These are phyloP conservation scores for Hystrix brachyura DNA, from an alignment of 2,113 vertebrate species.

Conservation along the genomic window DNA sequence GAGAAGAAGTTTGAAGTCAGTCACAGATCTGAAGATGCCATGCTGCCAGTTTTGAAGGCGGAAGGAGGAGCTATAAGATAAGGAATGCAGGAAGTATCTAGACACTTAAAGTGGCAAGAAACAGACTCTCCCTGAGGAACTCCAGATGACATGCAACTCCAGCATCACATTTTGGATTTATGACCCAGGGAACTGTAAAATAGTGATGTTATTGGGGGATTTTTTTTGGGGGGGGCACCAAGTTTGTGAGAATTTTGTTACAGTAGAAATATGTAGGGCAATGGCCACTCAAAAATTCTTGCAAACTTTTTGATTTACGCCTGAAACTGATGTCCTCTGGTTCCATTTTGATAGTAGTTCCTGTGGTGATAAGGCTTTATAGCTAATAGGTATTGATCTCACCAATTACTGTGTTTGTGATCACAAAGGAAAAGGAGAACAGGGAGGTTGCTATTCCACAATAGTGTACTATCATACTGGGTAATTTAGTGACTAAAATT, in stretches of 20 bases:
- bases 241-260: background rate
- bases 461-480: background rate
- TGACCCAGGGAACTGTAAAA: background rate
- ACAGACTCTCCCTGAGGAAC: background rate
- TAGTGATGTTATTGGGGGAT: background rate
- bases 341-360: background rate
- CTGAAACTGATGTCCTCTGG: background rate
- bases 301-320: background rate
- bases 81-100: background rate
- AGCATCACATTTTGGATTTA: background rate
- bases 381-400: background rate
- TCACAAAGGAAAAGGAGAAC: background rate
- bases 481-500: background rate
- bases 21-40: background rate
- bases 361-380: background rate
- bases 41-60: background rate
- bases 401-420: background rate
- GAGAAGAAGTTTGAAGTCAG: background rate
- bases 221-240: background rate
- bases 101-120: background rate
- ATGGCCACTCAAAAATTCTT: background rate
- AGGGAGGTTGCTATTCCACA: background rate
- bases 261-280: background rate
- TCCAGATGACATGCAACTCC: background rate
- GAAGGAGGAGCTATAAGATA: background rate